Conservation (phyloP, 2,113 vertebrate genomes). For the Mola mola region DNA sequence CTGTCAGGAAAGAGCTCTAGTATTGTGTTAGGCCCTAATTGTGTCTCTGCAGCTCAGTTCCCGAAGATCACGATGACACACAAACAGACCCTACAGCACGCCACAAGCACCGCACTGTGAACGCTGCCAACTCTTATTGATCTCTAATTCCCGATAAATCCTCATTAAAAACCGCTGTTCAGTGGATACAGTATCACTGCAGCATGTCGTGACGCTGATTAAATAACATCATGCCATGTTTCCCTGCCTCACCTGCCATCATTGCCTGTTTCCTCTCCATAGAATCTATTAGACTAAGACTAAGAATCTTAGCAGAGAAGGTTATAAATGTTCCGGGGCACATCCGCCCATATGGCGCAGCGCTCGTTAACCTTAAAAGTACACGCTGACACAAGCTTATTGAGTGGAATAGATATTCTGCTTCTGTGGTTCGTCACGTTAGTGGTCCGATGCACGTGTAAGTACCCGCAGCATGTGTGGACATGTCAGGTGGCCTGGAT, state of each 20-base stretch:
- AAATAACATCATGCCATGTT: background rate
- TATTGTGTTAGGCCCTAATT: background rate
- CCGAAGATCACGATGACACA: slow-evolving; percentile 7
- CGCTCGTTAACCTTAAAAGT: background rate
- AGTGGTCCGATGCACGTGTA: background rate
- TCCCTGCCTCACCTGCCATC: no score
- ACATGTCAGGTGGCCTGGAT: background rate
- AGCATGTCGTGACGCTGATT: background rate
- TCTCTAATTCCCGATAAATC: slow-evolving; percentile 32
- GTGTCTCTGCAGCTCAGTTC: slow-evolving; percentile 34
- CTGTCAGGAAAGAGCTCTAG: background rate
- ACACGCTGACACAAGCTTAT: slow-evolving; percentile 21
- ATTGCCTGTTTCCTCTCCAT: no score
- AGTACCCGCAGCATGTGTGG: background rate
- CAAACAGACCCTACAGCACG: slow-evolving; percentile 10
- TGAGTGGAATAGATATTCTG: slow-evolving; percentile 7
- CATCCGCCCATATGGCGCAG: background rate
- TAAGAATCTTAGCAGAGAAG: background rate
- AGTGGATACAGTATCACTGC: background rate
- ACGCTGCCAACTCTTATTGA: slow-evolving; percentile 26
- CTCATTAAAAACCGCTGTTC: slow-evolving; percentile 16
- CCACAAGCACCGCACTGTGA: slow-evolving; percentile 5
- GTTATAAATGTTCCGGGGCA: background rate
- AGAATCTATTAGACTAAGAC: no score
- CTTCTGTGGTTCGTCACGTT: slow-evolving; percentile 6